Base-by-base conservation (phyloP, 2,113 vertebrate species). In the Rhadina sibilatrix region DNA sequence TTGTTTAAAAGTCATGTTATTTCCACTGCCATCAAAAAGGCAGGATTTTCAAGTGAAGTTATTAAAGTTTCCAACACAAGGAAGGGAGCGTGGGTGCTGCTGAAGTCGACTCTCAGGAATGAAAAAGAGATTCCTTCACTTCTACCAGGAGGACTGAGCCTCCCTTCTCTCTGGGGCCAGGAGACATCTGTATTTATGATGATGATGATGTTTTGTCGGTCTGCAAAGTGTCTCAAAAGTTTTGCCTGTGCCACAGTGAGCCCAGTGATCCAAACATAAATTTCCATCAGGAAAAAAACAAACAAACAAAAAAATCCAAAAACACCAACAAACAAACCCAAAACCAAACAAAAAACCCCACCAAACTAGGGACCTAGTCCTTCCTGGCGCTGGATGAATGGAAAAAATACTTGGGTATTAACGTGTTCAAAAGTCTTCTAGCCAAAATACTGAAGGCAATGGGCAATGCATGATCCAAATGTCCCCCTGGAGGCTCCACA, bases 1-100 rank as follows among this genome's bases (percentile, higher is more conserved):
- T 96, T 96, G 89, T 92, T 97, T 96, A 96, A 97, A 96, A 97
- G 96, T 94, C 94, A 66, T 87, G 84, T 92, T 97, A 94, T 97
- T 97, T 96, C 92, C 90, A 94, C 89, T 89, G 94, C 87, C 94
- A 93, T 94, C 93, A 94, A 90, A 97, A 93, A 96, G 94, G 82
- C 94, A 95, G 82, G 93, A 91, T 89, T 96, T 96, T 94, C 89
- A 93, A 96, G 94, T 82, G 83, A 94, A 96, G 95, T 96, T 96
- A 96, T 94, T 93, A 91, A 96, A 96, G 91, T 97, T 97, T 89
- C 94, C 86, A 94, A 96, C 77, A 94, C 94, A 93, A 94, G 82
- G 90, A 97, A 84, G 50, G 40, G 37, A 30, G 87, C 5, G 96
- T 96, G 91, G 96, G 95, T 64, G 76, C 76, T 94, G 53, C 89